Percentiles rank a stretch among this genome's conserved stretches.
Evolutionary conservation across 2,113 vertebrate genomes (phyloP).

Genomic region (Centropus unirufus): DNA sequence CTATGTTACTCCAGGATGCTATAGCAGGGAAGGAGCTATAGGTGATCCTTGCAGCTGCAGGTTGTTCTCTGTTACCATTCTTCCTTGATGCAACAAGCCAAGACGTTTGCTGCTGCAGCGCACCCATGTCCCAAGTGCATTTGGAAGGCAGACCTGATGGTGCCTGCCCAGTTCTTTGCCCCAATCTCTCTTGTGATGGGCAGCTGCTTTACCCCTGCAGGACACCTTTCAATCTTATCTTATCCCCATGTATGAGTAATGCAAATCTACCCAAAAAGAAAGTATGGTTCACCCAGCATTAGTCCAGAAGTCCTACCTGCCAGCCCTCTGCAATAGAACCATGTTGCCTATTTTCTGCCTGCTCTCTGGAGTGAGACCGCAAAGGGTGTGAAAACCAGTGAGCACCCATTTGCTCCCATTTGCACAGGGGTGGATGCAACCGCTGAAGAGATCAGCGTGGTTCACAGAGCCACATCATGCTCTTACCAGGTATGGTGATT

Average conservation of each 20-base stretch:
- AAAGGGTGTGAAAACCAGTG: neutral
- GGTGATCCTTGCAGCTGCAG: neutral
- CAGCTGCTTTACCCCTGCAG: neutral
- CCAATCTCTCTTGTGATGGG: neutral
- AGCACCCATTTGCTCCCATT: neutral
- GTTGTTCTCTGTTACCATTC: neutral
- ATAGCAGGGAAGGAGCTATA: neutral
- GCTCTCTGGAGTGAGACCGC: neutral
- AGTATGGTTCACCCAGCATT: rapidly evolving
- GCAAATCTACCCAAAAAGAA: neutral
- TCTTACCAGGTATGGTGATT: neutral
- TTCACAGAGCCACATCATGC: neutral
- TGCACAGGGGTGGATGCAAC: neutral
- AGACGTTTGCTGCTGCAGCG: neutral
- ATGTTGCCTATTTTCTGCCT: neutral
- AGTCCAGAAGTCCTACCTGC: too few relatives aligned
- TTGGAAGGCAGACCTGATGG: neutral
- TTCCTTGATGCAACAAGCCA: neutral
- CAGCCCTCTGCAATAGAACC: neutral
- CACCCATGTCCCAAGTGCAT: rapidly evolving
- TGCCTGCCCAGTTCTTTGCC: neutral
- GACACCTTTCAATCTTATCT: neutral
- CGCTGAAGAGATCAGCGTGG: neutral
- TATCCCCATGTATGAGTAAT: neutral
- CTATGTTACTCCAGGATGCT: neutral